These are phyloP conservation scores for Pemphredon lugubris DNA, from an alignment of 2,888 invertebrate species.

Conservation along the genomic window DNA sequence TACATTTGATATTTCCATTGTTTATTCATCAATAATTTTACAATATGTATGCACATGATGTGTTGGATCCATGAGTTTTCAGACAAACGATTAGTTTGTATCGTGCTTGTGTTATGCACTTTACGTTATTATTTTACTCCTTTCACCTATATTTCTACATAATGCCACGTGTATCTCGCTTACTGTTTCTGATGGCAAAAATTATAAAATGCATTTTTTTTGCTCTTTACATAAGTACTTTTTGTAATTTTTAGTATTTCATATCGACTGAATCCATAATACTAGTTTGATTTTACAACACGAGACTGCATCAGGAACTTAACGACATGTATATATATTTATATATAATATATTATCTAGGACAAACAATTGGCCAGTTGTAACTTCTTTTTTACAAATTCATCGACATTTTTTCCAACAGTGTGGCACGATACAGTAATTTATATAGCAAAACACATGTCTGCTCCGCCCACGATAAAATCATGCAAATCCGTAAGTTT, in stretches of 20 bases:
- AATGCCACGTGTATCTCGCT: constrained; percentile 69
- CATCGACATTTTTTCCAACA: constrained; percentile 62
- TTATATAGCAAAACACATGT: constrained; percentile 55
- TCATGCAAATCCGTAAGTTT: constrained; percentile 45
- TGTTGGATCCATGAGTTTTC: constrained; percentile 70
- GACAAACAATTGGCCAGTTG: constrained; percentile 71
- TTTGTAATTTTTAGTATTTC: constrained; percentile 50
- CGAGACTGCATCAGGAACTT: constrained; percentile 78
- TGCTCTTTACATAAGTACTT: constrained; percentile 52
- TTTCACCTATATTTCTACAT: constrained; percentile 64
- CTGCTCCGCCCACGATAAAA: constrained; percentile 46
- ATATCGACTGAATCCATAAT: constrained; percentile 62
- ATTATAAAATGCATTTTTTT: constrained; percentile 64
- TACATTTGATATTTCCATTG: constrained; percentile 68
- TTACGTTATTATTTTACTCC: constrained; percentile 57
- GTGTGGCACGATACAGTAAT: constrained; percentile 64
- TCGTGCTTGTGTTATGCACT: constrained; percentile 65
- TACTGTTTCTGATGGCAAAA: constrained; percentile 68
- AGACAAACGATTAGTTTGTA: constrained; percentile 67
- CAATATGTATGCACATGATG: constrained; percentile 74
- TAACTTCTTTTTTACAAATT: constrained; percentile 68
- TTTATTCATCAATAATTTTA: constrained; percentile 79
- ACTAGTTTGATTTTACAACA: constrained; percentile 78
- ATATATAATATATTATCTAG: constrained; percentile 71
- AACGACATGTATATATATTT: constrained; percentile 71